Evolutionary conservation across 2,888 invertebrate species (phyloP), one percentile per base, ranked within the genome.

Genomic region (Cryptus viduatorius): DNA sequence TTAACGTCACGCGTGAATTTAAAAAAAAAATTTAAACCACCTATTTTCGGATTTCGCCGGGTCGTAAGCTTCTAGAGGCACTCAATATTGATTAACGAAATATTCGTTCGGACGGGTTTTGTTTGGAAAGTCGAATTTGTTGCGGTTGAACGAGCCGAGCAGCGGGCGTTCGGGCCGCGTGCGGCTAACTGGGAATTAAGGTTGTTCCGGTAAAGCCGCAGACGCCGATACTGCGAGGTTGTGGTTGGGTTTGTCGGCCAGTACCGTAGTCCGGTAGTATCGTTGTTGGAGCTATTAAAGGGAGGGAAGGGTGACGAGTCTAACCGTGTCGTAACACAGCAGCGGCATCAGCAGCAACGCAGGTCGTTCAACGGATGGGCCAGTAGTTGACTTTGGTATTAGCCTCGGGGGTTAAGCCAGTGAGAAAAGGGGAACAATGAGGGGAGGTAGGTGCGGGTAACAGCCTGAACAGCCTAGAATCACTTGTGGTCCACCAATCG

Each of bases 151-250:
- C 48, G 71, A 79, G 71, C 59, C 59, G 48, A 46, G 50, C 59
- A 56, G 31, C 10, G 4, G 19, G 64, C n/a, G 48, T 56, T 61
- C 19, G 68, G 67, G 79, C 48, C 71, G 48, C 67, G 68, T 82
- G 86, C 67, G 79, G 81, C 75, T 79, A 79, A 82, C 86, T 86
- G 81, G 75, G 86, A 86, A 86, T 84, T 84, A 86, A 82, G 86
- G 79, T 72, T 83, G 79, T 86, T 80, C 44, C 71, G 75, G 65
- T 48, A 53, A 84, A 84, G 75, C 83, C 83, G 61, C 77, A 81
- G 85, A 78, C 78, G 59, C 69, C 72, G 82, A 75, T 72, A 76
- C 68, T 61, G 44, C 79, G 78, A 72, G 79, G 56, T 71, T 80
- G 83, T 61, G 68, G 80, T 46, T 75, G 53, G 79, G 61, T 85